Conservation (phyloP, 35 echinoderm and acorn worm species). For the Hemicentrotus pulcherrimus region DNA sequence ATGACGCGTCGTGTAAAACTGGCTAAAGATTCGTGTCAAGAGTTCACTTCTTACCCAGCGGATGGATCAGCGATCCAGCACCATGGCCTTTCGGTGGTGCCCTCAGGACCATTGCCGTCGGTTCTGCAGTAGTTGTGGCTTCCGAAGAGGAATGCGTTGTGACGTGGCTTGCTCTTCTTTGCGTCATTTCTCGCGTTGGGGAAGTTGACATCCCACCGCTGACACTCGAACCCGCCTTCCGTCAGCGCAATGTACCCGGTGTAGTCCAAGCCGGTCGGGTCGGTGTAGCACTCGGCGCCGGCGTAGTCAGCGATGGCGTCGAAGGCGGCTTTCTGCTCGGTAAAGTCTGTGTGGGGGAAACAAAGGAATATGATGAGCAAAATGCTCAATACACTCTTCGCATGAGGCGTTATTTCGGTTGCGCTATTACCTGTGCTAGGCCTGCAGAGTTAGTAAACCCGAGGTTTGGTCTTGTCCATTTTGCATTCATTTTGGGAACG, state of each 20-base stretch:
- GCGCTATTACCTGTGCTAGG: too few species aligned
- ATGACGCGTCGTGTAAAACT: neutral
- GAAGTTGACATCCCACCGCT: slow-evolving; percentile 41
- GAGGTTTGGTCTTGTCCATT: too few species aligned
- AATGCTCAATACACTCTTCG: too few species aligned
- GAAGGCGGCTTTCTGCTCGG: neutral
- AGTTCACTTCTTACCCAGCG: neutral
- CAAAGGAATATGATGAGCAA: too few species aligned
- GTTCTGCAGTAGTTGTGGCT: slow-evolving; percentile 49
- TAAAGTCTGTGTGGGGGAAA: neutral
- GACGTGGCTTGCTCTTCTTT: neutral
- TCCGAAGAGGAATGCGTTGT: neutral
- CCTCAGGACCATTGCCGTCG: neutral
- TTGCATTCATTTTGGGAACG: too few species aligned
- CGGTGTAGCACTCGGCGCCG: slow-evolving; percentile 46
- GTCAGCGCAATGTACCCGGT: slow-evolving; percentile 38
- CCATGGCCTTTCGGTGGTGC: neutral
- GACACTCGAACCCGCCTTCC: slow-evolving; percentile 27
- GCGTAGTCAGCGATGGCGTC: neutral
- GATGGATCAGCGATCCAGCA: slow-evolving; percentile 15
- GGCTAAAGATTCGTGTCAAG: too few species aligned
- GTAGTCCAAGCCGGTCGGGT: slow-evolving; percentile 42
- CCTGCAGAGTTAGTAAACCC: too few species aligned
- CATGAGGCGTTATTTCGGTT: too few species aligned
- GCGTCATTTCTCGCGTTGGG: neutral